These are phyloP conservation scores for Ommatoiulus sabulosus DNA, from an alignment of 2,888 invertebrate species.

Conservation along the genomic window DNA sequence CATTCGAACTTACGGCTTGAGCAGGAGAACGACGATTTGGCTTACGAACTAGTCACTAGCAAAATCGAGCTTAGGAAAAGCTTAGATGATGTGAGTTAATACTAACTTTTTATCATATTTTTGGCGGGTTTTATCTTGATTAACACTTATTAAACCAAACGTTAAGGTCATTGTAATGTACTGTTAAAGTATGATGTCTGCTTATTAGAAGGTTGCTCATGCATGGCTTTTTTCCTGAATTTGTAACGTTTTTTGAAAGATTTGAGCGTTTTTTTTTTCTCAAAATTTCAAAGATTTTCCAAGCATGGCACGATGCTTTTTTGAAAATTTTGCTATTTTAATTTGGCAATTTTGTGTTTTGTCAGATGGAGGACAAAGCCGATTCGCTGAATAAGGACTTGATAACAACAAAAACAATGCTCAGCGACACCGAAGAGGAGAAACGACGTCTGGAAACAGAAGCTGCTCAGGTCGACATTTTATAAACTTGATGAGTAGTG, in stretches of 20 bases:
- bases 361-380: conserved; percentile 69
- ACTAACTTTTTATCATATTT: background rate
- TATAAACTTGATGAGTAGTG: background rate
- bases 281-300: no score
- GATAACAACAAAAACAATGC: conserved; percentile 66
- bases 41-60: conserved; percentile 72
- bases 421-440: conserved; percentile 80
- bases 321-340: background rate
- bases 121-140: no score
- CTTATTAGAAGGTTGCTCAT: no score
- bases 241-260: no score
- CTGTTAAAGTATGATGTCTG: no score
- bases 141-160: no score
- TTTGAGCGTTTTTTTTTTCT: no score
- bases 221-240: no score
- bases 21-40: conserved; percentile 73
- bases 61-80: conserved; percentile 72
- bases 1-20: conserved; percentile 72
- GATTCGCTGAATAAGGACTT: conserved; percentile 68
- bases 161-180: no score
- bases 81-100: conserved; percentile 57
- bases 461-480: conserved; percentile 66
- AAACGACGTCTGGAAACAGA: conserved; percentile 77
- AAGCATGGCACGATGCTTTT: background rate
- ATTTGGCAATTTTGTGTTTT: background rate